A percentile compares a stretch with the other conserved stretches of the same genome.
These are phyloP conservation scores for Heterodera schachtii DNA, from an alignment of 1,140 invertebrate species.

Conservation along the genomic window DNA sequence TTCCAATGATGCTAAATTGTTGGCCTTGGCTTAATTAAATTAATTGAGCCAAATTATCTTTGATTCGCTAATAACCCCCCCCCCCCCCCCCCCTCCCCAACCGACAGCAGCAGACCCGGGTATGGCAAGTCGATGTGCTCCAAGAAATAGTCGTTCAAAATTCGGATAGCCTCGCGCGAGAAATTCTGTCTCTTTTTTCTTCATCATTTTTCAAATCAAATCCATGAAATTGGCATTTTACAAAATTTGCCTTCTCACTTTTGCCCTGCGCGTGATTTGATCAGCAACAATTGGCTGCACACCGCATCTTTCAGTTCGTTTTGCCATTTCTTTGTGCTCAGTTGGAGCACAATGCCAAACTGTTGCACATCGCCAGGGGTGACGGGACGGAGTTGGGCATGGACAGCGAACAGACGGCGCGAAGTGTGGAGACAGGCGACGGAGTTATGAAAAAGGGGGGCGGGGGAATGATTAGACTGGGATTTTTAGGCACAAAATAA, in stretches of 20 bases:
- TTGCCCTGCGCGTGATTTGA: conserved; percentile 15
- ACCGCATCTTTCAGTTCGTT: conserved; percentile 17
- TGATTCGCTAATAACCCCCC: too few species aligned
- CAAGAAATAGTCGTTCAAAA: conserved; percentile 26
- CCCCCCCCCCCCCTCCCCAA: too few species aligned
- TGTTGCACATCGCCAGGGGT: background rate
- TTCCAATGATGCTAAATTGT: too few species aligned
- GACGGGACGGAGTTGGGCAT: conserved; percentile 19
- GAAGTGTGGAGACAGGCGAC: background rate
- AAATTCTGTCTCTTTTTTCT: conserved; percentile 27
- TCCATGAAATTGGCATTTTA: background rate
- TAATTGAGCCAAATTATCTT: too few species aligned
- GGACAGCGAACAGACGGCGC: conserved; percentile 1
- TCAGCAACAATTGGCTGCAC: conserved; percentile 25
- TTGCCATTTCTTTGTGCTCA: conserved; percentile 1
- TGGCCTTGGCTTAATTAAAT: too few species aligned
- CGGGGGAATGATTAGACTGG: background rate
- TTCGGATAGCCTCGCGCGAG: background rate
- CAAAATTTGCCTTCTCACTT: background rate
- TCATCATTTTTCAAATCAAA: background rate
- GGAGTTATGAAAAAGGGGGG: background rate
- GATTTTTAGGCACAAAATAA: background rate
- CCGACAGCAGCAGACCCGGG: background rate
- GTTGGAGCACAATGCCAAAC: background rate
- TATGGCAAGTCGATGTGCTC: conserved; percentile 20